Conservation (phyloP, 2,113 vertebrate species). For the Athene cunicularia region DNA sequence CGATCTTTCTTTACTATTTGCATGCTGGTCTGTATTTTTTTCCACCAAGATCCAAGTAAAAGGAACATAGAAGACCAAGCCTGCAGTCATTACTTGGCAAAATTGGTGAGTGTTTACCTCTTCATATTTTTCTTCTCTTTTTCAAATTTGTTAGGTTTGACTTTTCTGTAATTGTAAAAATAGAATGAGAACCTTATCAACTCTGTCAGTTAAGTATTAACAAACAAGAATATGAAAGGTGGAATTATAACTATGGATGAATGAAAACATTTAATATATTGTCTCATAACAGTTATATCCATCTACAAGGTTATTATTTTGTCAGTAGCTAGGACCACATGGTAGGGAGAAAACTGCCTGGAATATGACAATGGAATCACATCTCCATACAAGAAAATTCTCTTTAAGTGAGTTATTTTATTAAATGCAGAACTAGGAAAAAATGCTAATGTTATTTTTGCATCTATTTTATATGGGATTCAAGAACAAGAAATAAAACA, state of each 20-base stretch:
- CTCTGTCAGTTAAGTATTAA: background rate
- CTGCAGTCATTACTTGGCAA: background rate
- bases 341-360: background rate
- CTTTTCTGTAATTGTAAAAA: background rate
- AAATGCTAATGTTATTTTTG: background rate
- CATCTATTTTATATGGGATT: background rate
- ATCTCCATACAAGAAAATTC: background rate
- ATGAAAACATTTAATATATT: background rate
- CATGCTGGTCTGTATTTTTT: background rate
- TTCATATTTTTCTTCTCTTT: background rate
- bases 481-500: background rate
- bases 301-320: background rate
- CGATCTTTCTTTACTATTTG: background rate
- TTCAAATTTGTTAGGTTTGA: background rate
- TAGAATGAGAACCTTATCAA: background rate
- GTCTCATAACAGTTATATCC: background rate
- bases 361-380: background rate
- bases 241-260: background rate
- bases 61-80: background rate
- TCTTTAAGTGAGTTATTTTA: background rate
- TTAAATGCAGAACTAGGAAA: background rate
- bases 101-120: background rate
- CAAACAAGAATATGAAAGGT: background rate
- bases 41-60: background rate
- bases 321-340: background rate